phyloP scores from a whole-genome alignment of 2,888 invertebrate genomes.

The Saturnia pavonia region DNA sequence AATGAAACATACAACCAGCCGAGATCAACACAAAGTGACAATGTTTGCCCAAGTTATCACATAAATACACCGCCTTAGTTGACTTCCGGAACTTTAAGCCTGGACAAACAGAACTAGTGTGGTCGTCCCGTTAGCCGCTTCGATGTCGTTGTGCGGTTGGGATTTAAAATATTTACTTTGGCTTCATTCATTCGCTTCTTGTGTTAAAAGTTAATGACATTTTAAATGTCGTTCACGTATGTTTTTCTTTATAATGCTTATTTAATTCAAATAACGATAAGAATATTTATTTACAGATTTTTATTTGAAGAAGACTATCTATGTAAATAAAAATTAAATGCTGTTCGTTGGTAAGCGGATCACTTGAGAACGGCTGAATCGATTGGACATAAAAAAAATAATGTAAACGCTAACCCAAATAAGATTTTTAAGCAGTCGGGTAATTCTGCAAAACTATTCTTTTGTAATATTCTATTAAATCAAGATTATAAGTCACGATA shows the following conservation, averaged over 20 bases:
- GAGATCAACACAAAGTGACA: not conserved
- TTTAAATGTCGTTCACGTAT: not conserved
- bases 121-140: slow-evolving; percentile 20
- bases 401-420: too few species aligned
- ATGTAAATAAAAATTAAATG: too few species aligned
- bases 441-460: too few species aligned
- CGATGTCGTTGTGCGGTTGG: not conserved
- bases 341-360: too few species aligned
- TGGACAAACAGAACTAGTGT: slow-evolving; percentile 22
- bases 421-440: too few species aligned
- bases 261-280: not conserved
- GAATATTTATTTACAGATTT: not conserved
- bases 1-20: not conserved
- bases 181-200: slow-evolving; percentile 3
- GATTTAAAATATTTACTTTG: slow-evolving; percentile 17
- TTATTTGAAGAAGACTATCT: too few species aligned
- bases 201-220: not conserved
- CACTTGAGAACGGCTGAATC: too few species aligned
- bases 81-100: slow-evolving; percentile 20
- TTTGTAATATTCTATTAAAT: too few species aligned
- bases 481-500: too few species aligned
- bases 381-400: too few species aligned
- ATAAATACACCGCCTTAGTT: slow-evolving; percentile 20
- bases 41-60: slow-evolving; percentile 21
- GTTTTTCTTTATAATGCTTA: not conserved